Base-by-base conservation (phyloP, 1,140 invertebrate genomes). In the Apis cerana region DNA sequence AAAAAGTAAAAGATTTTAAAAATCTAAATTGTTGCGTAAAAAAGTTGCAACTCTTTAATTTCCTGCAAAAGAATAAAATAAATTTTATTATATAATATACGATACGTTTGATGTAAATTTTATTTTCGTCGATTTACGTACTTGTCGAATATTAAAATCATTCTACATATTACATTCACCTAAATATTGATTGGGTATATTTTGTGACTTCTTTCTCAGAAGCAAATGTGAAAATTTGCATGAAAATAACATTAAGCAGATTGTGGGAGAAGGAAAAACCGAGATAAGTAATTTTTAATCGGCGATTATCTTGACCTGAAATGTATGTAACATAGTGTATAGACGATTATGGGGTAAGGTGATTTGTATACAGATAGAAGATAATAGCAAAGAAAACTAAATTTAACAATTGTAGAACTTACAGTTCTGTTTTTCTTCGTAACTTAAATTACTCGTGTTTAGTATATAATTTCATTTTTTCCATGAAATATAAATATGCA, bases 271-370 rank as follows among this genome's bases (percentile, higher is more conserved):
- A 7, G 19, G 19, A 43, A 10, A 12, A 68, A n/a, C 19, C 13
- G 21, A 21, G 19, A 68, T 50, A n/a, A 48, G 43, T 19, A 15
- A 68, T 68, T 43, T 21, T 48, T 68, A n/a, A 48, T 13, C 21
- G 50, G 33, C 17, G 12, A 56, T 71, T 56, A 71, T 54, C 11
- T 19, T 71, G 50, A 71, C 23, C 52, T 71, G 52, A 71, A 71
- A 33, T 50, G 12, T 23, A 67, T 23, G 33, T 17, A 15, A 21
- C 33, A 27, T 13, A 56, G 70, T 13, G 17, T 56, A 71, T 33
- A 52, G n/a, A 21, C 70, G 23, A 56, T 71, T 56, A 71, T 12
- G 23, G 11, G 3, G 27, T 21, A 33, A 27, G 15, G 17, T 19
- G 13, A 56, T 23, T 19, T 33, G n/a, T 56, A 17, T 33, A 71